Base-by-base conservation (phyloP, 2,113 vertebrate species). In the Pica pica region DNA sequence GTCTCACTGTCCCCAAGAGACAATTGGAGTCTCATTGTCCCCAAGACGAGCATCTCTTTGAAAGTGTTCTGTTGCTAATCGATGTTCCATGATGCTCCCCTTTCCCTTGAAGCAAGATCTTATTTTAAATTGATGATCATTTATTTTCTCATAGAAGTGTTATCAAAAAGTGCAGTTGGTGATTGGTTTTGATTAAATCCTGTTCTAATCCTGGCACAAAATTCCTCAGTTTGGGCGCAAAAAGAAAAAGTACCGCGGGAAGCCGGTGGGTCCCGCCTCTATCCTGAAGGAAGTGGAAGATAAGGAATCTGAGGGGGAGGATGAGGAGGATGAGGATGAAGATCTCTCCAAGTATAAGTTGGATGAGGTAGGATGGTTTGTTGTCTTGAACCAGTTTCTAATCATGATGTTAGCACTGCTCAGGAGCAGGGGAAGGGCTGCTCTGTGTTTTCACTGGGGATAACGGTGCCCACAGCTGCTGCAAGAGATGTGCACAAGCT, bases 281-380 rank as follows among this genome's bases (percentile, higher is more conserved):
- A 98, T 98, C 92, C 93, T 98, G 88, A 99, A 99, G 96, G 99
- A 99, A 94, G 97, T 97, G 33, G 99, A 99, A 96, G 99, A 99
- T 93, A 99, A 99, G 91, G 98, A 99, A 3, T 98, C 98, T 2
- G 99, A 99, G 33, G 99, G 99, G 6, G 99, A 99, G 23, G 99
- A 99, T 31, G 99, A 99, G 7, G 99, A 99, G 8, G 99, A 99
- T 26, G 99, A 99, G 97, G 99, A 99, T 93, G 99, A 98, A 85
- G 99, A 99, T 98, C 98, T 99, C 85, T 99, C 99, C 74, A 99
- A 99, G 94, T 99, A 99, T 92, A 99, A 99, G 89, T 97, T 99
- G 92, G 98, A 98, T 97, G 99, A 99, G 98, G 99, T 98, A 94
- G 35, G 18, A 7, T 23, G 71, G 64, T 52, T 81, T 37, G 26